A percentile compares a stretch with the other conserved stretches of the same genome.
phyloP scores from a whole-genome alignment of 2,888 invertebrate genomes.

The Lithophane socia region DNA sequence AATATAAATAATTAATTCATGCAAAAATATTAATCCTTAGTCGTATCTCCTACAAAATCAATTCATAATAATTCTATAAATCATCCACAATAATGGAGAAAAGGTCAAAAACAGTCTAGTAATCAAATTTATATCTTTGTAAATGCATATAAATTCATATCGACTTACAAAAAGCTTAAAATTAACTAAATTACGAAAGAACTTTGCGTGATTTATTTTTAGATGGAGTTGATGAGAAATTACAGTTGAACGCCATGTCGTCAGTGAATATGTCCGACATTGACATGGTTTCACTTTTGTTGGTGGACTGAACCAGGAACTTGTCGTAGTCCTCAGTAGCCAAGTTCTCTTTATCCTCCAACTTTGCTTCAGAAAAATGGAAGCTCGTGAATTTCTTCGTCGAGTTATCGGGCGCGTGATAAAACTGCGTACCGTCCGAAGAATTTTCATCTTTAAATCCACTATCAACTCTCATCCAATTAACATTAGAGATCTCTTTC shows the following conservation, averaged over 20 bases:
- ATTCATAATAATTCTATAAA: conserved; percentile 76
- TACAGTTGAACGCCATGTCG: conserved; percentile 86
- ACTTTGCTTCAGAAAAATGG: conserved; percentile 77
- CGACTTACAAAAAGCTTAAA: conserved; percentile 55
- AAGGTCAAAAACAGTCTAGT: conserved; percentile 73
- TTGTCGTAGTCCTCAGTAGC: conserved; percentile 77
- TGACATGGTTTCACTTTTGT: conserved; percentile 83
- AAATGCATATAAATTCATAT: conserved; percentile 83
- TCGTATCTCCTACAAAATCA: conserved; percentile 64
- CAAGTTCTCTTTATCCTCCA: conserved; percentile 83
- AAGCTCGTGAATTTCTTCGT: conserved; percentile 74
- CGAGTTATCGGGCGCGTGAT: conserved; percentile 72
- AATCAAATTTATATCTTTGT: conserved; percentile 73
- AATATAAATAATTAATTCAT: conserved; percentile 77
- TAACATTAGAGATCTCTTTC: conserved; percentile 86
- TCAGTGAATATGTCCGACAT: conserved; percentile 87
- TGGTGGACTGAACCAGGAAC: conserved; percentile 75
- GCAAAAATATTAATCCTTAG: conserved; percentile 73
- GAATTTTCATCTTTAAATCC: conserved; percentile 88
- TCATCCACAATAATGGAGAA: conserved; percentile 81
- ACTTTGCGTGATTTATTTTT: conserved; percentile 84
- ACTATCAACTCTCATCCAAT: conserved; percentile 88
- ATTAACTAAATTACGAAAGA: conserved; percentile 69
- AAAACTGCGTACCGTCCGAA: conserved; percentile 83
- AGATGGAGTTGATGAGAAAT: conserved; percentile 88